Evolutionary conservation across 2,797 vertebrate species (phyloP).

Genomic region (Diceros bicornis): DNA sequence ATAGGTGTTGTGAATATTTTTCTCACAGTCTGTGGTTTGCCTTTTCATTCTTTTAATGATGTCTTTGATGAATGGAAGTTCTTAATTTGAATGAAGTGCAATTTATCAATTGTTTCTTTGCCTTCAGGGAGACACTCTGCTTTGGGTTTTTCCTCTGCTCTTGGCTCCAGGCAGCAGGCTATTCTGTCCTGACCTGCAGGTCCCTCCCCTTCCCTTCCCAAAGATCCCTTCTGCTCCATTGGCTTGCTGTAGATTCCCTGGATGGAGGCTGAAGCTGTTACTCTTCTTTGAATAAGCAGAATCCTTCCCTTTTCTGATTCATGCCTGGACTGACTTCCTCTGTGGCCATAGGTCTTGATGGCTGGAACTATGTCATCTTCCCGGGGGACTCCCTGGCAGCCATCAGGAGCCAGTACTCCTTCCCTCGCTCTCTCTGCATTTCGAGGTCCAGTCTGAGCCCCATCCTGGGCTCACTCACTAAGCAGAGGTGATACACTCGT

Average conservation of each 20-base stretch:
- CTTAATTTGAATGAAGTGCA: background rate
- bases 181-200: background rate
- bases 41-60: constrained; percentile 42
- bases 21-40: background rate
- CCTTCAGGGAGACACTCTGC: background rate
- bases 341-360: background rate
- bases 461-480: background rate
- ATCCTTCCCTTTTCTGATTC: background rate
- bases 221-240: background rate
- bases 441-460: background rate
- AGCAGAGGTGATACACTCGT: background rate
- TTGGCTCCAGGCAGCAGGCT: background rate
- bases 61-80: constrained; percentile 31
- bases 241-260: background rate
- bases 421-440: background rate
- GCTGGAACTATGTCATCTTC: background rate
- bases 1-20: background rate
- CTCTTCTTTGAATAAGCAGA: background rate
- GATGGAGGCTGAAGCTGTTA: background rate
- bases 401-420: background rate
- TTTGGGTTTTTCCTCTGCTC: background rate
- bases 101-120: background rate
- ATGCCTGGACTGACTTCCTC: background rate
- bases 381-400: background rate
- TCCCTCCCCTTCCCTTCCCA: background rate